Base-by-base conservation (phyloP, 1,140 invertebrate species). In the Adelges cooleyi region DNA sequence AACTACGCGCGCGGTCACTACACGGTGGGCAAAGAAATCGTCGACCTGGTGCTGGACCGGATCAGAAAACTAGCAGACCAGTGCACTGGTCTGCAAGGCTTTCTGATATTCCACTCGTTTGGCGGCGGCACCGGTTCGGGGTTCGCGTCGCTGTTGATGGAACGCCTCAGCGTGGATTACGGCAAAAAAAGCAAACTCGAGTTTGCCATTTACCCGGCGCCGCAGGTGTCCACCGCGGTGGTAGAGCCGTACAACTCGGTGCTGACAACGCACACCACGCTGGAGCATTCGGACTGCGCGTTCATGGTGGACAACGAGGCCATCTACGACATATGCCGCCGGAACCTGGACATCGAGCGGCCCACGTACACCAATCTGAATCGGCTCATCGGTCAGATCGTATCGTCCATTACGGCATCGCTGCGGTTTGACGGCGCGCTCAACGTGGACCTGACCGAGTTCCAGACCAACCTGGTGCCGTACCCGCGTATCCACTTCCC, bases 311-410 rank as follows among this genome's bases (percentile, higher is more conserved):
- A 91, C 77, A 87, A 91, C 74, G 89, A 92, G 74, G 89, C 89
- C 68, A 92, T 93, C 72, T 94, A 92, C 70, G 90, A 94, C 74
- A 92, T 94, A 74, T 79, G 80, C 6, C 81, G 84, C 71, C 84
- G 80, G 70, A 80, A 82, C 23, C 82, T 85, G 73, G 76, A 8
- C 68, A 59, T 59, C 54, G 54, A 59, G 33, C 33, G 54, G 11
- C 54, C 54, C n/a, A 59, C 54, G 17, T 59, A 59, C 36, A 59
- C 54, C 2, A 59, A 59, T 42, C 23, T 59, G 38, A 59, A 59
- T 23, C 33, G 54, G 15, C 38, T 59, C 18, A 42, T 59, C 18
- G 33, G 54, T 5, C 54, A 59, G 25, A 17, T 44, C 11, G 40
- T 44, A n/a, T 44, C 40, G 5, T 44, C 40, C 40, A 44, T 44